These are phyloP conservation scores for Lateolabrax maculatus DNA, from an alignment of 2,797 vertebrate species.

Conservation along the genomic window DNA sequence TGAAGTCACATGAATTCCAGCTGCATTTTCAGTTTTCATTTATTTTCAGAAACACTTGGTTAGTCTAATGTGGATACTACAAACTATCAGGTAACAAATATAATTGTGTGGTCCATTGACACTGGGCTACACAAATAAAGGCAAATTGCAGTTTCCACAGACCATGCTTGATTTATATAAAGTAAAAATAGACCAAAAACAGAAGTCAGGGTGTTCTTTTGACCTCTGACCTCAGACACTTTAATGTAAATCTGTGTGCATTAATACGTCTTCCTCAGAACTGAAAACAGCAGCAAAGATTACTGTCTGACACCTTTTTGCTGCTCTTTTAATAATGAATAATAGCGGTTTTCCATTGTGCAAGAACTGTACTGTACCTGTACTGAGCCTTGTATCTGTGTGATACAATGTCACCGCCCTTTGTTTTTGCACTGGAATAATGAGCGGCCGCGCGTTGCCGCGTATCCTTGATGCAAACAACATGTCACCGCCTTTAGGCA, in stretches of 20 bases:
- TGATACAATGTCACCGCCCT: slow-evolving; percentile 16
- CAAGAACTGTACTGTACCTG: slow-evolving; percentile 16
- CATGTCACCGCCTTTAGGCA: not conserved
- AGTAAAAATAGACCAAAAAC: not conserved
- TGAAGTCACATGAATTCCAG: slow-evolving; percentile 62
- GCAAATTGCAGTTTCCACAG: not conserved
- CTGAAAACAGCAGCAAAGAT: slow-evolving; percentile 24
- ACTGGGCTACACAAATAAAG: not conserved
- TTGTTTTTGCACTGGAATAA: slow-evolving; percentile 45
- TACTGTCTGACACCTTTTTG: slow-evolving; percentile 4
- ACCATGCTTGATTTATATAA: not conserved
- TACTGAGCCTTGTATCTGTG: slow-evolving; percentile 33
- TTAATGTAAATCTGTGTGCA: slow-evolving; percentile 13
- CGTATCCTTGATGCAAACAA: not conserved
- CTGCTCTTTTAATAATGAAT: slow-evolving; percentile 2
- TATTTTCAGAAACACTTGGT: slow-evolving; percentile 23
- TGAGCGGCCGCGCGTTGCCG: slow-evolving; percentile 17
- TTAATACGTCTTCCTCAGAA: slow-evolving; percentile 22
- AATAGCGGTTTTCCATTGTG: slow-evolving; percentile 14
- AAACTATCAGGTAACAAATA: slow-evolving; percentile 25
- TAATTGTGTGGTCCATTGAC: not conserved
- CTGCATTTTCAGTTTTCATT: slow-evolving; percentile 51
- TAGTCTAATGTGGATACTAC: slow-evolving; percentile 32
- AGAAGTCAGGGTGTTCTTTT: slow-evolving; percentile 30
- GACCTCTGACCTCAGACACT: slow-evolving; percentile 35